Percentiles rank a stretch among this genome's conserved stretches.
Evolutionary conservation across 1,140 invertebrate species (phyloP).

Genomic region (Tetranychus urticae): DNA sequence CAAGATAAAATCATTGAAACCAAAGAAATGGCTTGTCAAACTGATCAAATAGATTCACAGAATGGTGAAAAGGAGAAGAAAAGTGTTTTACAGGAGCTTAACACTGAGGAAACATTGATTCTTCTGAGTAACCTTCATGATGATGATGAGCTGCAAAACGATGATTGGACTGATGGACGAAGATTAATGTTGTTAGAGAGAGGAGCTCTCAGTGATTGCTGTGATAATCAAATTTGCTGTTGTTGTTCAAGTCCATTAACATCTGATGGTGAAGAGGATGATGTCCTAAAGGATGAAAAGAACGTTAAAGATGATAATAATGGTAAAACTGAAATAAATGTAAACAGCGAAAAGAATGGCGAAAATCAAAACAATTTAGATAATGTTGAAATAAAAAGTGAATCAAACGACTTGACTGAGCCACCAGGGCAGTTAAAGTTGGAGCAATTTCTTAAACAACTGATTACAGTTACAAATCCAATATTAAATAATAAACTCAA

Average conservation of each 20-base stretch:
- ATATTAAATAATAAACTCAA: too few species aligned
- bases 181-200: not conserved
- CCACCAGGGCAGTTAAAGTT: slow-evolving; percentile 11
- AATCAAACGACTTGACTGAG: slow-evolving; percentile 3
- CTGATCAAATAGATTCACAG: not conserved
- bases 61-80: too few species aligned
- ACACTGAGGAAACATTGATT: too few species aligned
- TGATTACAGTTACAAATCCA: slow-evolving; percentile 1
- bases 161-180: not conserved
- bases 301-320: too few species aligned
- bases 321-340: too few species aligned
- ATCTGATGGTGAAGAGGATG: too few species aligned
- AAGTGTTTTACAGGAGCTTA: too few species aligned
- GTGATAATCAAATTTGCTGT: not conserved
- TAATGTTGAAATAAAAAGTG: not conserved
- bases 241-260: not conserved
- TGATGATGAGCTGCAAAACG: not conserved
- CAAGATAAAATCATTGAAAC: too few species aligned
- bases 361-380: not conserved
- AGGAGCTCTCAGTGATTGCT: not conserved
- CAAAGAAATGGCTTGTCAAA: not conserved
- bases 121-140: too few species aligned
- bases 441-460: slow-evolving; percentile 9
- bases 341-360: too few species aligned
- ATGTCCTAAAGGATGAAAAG: too few species aligned